These are phyloP conservation scores for Drosophila kanapiae DNA, from an alignment of 1,140 invertebrate species.

Conservation along the genomic window DNA sequence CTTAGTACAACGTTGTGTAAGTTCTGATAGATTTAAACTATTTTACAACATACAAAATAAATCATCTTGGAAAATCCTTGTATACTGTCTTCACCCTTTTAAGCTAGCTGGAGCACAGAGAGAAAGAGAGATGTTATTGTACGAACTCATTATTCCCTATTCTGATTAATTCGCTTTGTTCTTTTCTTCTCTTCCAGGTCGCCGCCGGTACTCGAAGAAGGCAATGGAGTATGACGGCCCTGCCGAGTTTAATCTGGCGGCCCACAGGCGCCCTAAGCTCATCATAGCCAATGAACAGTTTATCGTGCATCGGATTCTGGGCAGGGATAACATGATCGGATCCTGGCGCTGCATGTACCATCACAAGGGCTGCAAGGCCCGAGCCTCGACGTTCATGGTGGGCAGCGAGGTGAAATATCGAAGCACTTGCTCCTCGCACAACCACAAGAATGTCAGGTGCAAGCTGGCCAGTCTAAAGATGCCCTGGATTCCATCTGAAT, in stretches of 20 bases:
- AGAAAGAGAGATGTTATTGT: not conserved
- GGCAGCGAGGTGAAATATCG: constrained; percentile 56
- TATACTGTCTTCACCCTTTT: not conserved
- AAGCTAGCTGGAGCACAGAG: not conserved
- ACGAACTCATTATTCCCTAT: not conserved
- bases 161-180: constrained; percentile 3
- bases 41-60: constrained; percentile 48
- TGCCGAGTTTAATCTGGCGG: constrained; percentile 31
- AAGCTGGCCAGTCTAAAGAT: constrained; percentile 16
- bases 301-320: constrained; percentile 45
- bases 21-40: constrained; percentile 45
- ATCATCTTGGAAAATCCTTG: constrained; percentile 12
- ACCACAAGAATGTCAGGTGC: constrained; percentile 34
- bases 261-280: constrained; percentile 45
- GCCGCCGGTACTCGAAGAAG: constrained; percentile 16
- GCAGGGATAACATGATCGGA: constrained; percentile 46
- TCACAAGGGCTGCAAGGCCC: constrained; percentile 57
- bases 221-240: constrained; percentile 35
- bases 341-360: constrained; percentile 64
- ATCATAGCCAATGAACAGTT: constrained; percentile 48
- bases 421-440: constrained; percentile 46
- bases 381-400: constrained; percentile 49
- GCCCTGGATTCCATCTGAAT: constrained; percentile 15
- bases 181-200: constrained; percentile 35
- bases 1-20: constrained; percentile 56